Percentiles rank a stretch among this genome's conserved stretches.
Conservation (phyloP, 2,113 vertebrate species). For the Globicephala melas region DNA sequence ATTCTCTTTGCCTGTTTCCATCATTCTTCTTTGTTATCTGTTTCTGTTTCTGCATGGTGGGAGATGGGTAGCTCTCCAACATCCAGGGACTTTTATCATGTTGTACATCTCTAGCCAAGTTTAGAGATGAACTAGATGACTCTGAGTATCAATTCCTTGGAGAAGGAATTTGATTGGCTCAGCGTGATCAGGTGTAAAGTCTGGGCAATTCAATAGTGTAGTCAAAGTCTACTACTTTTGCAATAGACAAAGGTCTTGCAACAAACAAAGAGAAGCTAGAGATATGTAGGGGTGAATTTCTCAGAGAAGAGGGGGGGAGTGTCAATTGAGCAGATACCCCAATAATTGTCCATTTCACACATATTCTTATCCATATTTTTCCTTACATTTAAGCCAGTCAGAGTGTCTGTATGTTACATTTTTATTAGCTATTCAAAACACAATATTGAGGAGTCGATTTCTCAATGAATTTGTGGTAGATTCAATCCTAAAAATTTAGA, state of each 20-base stretch:
- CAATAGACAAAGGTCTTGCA: neutral
- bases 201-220: neutral
- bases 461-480: neutral
- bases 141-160: neutral
- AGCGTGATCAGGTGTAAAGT: neutral
- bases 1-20: neutral
- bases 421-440: conserved; percentile 6
- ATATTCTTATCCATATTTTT: neutral
- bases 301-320: neutral
- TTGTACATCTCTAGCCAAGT: neutral
- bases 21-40: neutral
- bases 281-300: neutral
- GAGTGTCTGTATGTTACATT: neutral
- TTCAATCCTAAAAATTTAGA: neutral
- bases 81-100: neutral
- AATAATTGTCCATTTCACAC: neutral
- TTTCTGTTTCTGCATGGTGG: neutral
- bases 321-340: neutral
- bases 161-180: neutral
- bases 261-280: neutral
- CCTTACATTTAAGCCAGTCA: neutral
- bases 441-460: neutral
- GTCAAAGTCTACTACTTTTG: neutral
- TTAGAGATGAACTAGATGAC: neutral
- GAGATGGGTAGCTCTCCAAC: neutral